These are phyloP conservation scores for Trematocara marginatum DNA, from an alignment of 2,113 vertebrate genomes.

Conservation along the genomic window DNA sequence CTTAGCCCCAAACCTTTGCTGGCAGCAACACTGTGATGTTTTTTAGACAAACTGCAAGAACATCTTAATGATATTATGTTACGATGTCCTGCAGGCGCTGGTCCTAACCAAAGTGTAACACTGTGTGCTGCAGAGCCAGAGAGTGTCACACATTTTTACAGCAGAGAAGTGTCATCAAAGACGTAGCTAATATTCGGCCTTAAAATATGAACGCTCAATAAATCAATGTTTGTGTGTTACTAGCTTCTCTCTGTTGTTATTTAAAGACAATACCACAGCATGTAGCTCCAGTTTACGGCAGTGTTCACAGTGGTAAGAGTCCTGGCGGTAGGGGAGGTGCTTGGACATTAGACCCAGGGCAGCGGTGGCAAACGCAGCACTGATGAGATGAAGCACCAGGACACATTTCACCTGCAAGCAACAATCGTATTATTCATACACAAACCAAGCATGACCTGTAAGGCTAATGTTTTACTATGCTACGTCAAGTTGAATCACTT, in stretches of 20 bases:
- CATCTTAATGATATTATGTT: not conserved
- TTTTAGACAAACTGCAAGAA: not conserved
- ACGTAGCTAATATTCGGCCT: not conserved
- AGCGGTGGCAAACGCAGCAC: conserved; percentile 71
- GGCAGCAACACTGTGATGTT: not conserved
- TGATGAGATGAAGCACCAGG: conserved; percentile 74
- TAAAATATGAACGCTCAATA: rapidly evolving
- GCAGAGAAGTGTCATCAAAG: not conserved
- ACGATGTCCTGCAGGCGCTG: not conserved
- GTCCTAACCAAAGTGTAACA: not conserved
- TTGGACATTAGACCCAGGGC: conserved; percentile 75
- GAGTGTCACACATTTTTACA: not conserved
- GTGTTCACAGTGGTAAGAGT: conserved; percentile 79
- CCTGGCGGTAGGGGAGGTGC: conserved; percentile 76
- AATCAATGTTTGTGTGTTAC: rapidly evolving
- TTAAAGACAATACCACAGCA: conserved; percentile 62
- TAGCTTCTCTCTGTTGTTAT: not conserved
- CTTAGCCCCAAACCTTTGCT: not conserved
- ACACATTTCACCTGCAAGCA: conserved; percentile 67
- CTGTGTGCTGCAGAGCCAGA: not conserved
- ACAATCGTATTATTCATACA: not conserved
- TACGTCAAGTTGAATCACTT: not conserved
- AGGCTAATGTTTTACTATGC: not conserved
- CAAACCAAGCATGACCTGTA: not conserved
- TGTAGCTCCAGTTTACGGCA: conserved; percentile 71